Base-by-base conservation (phyloP, 2,888 invertebrate genomes). In the Thysanoteuthis rhombus region DNA sequence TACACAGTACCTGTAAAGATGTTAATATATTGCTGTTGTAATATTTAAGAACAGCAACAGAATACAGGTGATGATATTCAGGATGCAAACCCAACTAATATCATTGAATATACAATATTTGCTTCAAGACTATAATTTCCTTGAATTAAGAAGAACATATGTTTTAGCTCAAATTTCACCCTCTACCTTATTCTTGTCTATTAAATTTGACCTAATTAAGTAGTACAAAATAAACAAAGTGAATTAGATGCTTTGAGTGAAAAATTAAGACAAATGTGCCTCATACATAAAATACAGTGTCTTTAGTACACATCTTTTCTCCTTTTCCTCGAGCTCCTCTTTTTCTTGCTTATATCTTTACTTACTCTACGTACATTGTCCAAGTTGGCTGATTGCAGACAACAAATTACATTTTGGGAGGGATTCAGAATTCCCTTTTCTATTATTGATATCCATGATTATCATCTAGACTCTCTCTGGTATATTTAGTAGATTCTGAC, bases 371-470 rank as follows among this genome's bases (percentile, higher is more conserved):
- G 16, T n/a, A 75, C n/a, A 75, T 75, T 75, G 75, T 75, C 75
- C 75, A n/a, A 75, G 75, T 75, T 75, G 75, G 75, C 75, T 75
- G 75, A 75, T 75, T 75, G 75, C 75, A 75, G 75, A 75, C 75
- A 75, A 75, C 75, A 75, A 75, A 75, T 75, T 75, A 75, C 75
- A 75, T 75, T 75, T 75, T 75, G 75, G 75, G n/a, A 75, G 75
- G 75, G n/a, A 75, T 75, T 75, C 75, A 75, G n/a, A 36, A 75
- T 75, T 75, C n/a, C 75, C 75, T 75, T 36, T 75, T 75, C 75
- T 75, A 75, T 75, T 75, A 75, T 36, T 75, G 75, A 75, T 75
- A 75, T 75, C 75, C n/a, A 75, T 75, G 75, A 75, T 75, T 75
- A 75, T 75, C 75, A 75, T 75, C 75, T n/a, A n/a, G n/a, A 12